These are phyloP conservation scores for Drosophila pandora DNA, from an alignment of 1,140 invertebrate species.

Conservation along the genomic window DNA sequence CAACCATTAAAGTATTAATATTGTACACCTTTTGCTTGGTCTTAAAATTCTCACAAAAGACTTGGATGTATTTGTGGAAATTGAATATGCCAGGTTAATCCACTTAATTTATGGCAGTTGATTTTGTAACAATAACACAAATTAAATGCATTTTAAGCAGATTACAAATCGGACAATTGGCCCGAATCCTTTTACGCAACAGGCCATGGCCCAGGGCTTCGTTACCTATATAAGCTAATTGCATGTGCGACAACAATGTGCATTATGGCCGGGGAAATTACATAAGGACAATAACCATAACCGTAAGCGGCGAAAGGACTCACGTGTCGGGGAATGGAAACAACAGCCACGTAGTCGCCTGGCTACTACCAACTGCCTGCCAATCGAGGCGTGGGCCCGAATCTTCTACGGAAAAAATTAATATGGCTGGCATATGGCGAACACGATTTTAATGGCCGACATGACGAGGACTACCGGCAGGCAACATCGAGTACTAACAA, in stretches of 20 bases:
- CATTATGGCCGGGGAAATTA: slow-evolving; percentile 61
- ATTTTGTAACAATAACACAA: slow-evolving; percentile 7
- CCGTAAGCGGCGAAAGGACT: slow-evolving; percentile 47
- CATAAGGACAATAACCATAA: slow-evolving; percentile 75
- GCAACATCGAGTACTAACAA: slow-evolving; percentile 59
- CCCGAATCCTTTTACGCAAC: slow-evolving; percentile 22
- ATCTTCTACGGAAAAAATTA: slow-evolving; percentile 65
- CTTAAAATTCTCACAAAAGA: not conserved
- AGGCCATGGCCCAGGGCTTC: slow-evolving; percentile 13
- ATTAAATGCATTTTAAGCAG: slow-evolving; percentile 28
- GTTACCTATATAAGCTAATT: slow-evolving; percentile 37
- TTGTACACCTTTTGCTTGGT: not conserved
- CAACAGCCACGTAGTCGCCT: slow-evolving; percentile 27
- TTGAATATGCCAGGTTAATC: not conserved
- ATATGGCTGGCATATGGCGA: slow-evolving; percentile 70
- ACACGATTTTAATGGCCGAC: slow-evolving; percentile 60
- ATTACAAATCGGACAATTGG: slow-evolving; percentile 26
- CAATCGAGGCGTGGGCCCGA: slow-evolving; percentile 13
- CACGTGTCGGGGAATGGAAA: slow-evolving; percentile 35
- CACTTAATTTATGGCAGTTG: not conserved
- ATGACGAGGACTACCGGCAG: slow-evolving; percentile 41
- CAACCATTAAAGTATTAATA: not conserved
- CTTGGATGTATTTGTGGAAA: not conserved
- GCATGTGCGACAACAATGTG: slow-evolving; percentile 34
- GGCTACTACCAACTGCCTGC: slow-evolving; percentile 16